phyloP scores from a whole-genome alignment of 1,140 invertebrate species.

The Drosophila sp. region DNA sequence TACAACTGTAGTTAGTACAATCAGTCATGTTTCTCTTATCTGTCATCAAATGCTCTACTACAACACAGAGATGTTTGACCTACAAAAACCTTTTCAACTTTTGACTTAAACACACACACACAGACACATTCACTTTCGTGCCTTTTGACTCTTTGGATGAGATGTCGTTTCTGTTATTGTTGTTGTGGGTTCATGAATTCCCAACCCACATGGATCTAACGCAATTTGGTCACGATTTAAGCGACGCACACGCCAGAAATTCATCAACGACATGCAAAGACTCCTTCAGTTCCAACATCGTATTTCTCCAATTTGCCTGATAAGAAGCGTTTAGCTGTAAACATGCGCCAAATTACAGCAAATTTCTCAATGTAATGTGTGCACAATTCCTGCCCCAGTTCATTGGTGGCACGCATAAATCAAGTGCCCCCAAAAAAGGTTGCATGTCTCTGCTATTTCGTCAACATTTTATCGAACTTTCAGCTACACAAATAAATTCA shows the following conservation, averaged over 20 bases:
- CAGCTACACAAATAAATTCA: conserved; percentile 21
- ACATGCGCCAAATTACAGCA: conserved; percentile 79
- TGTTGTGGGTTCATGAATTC: neutral
- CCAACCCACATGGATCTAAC: conserved; percentile 51
- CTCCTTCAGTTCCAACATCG: conserved; percentile 1
- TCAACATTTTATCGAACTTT: conserved; percentile 57
- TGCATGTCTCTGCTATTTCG: conserved; percentile 45
- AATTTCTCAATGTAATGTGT: conserved; percentile 77
- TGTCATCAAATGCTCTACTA: conserved; percentile 39
- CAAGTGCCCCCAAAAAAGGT: conserved; percentile 44
- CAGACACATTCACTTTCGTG: conserved; percentile 43
- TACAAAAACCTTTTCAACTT: conserved; percentile 48
- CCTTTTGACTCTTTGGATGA: conserved; percentile 40
- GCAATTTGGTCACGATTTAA: conserved; percentile 80
- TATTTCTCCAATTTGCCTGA: conserved; percentile 78
- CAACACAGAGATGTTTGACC: conserved; percentile 43
- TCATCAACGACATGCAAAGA: conserved; percentile 78
- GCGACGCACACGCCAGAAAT: conserved; percentile 75
- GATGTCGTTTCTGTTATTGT: conserved; percentile 10
- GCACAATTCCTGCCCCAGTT: neutral
- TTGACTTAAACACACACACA: conserved; percentile 30
- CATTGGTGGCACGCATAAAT: conserved; percentile 65
- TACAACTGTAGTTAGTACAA: conserved; percentile 11
- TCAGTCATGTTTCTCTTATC: conserved; percentile 29
- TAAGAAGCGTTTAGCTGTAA: conserved; percentile 80